Percentiles rank a stretch among this genome's conserved stretches.
phyloP scores from a whole-genome alignment of 2,888 invertebrate genomes.

The Idaea dimidiata region DNA sequence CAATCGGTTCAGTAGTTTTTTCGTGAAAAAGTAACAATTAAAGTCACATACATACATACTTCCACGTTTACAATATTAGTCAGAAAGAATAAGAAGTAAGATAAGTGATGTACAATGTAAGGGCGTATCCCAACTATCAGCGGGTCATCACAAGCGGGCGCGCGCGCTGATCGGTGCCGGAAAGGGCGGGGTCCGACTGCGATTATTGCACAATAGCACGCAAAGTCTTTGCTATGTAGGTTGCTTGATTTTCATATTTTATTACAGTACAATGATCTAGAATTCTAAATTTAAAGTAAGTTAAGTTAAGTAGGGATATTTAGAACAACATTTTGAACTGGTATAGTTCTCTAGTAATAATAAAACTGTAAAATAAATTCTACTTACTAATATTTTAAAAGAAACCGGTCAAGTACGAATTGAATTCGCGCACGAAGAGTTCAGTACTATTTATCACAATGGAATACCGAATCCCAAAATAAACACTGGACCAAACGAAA shows the following conservation, averaged over 20 bases:
- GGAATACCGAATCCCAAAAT: no score
- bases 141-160: slow-evolving; percentile 7
- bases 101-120: slow-evolving; percentile 15
- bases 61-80: no score
- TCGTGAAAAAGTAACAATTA: no score
- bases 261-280: neutral
- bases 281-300: neutral
- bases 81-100: no score
- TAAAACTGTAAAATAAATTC: no score
- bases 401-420: no score
- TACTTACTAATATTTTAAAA: no score
- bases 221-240: neutral
- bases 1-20: no score
- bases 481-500: no score
- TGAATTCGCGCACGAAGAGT: no score
- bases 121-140: slow-evolving; percentile 34
- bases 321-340: neutral
- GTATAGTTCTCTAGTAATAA: neutral
- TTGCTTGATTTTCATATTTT: neutral
- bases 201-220: neutral
- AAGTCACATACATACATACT: no score
- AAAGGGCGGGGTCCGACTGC: neutral
- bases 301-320: neutral
- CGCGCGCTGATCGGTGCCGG: neutral
- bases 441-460: no score